phyloP scores from a whole-genome alignment of 2,888 invertebrate genomes.

The Hypomecis punctinalis region DNA sequence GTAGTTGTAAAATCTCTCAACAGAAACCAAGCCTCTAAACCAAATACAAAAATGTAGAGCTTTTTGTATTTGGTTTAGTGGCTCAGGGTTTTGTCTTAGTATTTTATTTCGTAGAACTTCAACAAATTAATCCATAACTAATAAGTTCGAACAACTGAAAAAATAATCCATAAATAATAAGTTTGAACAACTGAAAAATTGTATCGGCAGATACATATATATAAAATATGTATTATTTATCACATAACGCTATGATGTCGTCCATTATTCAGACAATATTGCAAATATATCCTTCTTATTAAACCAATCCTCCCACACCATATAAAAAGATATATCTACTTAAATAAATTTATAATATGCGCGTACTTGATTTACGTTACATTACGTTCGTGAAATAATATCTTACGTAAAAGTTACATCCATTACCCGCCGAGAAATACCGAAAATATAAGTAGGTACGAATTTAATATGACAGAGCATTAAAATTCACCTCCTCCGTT shows the following conservation, averaged over 20 bases:
- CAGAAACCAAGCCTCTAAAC: too few species aligned
- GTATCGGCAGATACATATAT: too few species aligned
- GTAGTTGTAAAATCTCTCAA: too few species aligned
- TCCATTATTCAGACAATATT: conserved; percentile 15
- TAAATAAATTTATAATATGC: conserved; percentile 22
- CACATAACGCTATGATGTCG: background rate
- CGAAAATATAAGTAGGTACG: conserved; percentile 21
- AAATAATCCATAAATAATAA: too few species aligned
- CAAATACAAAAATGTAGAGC: too few species aligned
- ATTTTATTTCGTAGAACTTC: too few species aligned
- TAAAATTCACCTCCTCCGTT: conserved; percentile 37
- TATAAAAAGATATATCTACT: conserved; percentile 5
- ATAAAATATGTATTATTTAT: background rate
- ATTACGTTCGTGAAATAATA: conserved; percentile 30
- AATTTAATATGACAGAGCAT: conserved; percentile 33
- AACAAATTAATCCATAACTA: too few species aligned
- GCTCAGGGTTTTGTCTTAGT: too few species aligned
- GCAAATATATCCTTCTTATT: conserved; percentile 8
- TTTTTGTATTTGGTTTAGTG: too few species aligned
- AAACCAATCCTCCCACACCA: conserved; percentile 8
- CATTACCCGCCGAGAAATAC: conserved; percentile 30
- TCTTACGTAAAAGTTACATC: conserved; percentile 28
- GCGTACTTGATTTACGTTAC: conserved; percentile 18
- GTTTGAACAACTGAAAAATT: too few species aligned
- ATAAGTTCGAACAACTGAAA: too few species aligned